Percentiles rank a stretch among this genome's conserved stretches.
Evolutionary conservation across 2,797 vertebrate genomes (phyloP).

Genomic region (Erpetoichthys calabaricus): DNA sequence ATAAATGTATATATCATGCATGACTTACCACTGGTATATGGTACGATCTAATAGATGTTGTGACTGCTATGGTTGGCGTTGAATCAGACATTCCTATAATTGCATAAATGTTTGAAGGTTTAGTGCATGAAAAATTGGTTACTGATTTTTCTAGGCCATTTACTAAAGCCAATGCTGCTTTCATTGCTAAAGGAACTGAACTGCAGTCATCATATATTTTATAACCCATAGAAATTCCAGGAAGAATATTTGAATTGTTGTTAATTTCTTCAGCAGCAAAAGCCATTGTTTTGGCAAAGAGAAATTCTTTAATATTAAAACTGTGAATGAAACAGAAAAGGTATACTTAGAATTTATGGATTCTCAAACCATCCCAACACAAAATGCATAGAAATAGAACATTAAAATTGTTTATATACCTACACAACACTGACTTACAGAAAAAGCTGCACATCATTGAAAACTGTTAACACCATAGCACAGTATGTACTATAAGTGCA

Average conservation of each 20-base stretch:
- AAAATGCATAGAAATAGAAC: neutral
- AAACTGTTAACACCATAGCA: too few relatives aligned
- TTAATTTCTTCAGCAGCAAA: constrained; percentile 10
- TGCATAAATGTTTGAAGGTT: constrained; percentile 4
- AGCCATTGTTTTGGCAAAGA: constrained; percentile 7
- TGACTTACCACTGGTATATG: constrained; percentile 2
- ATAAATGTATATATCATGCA: neutral
- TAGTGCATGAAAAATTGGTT: neutral
- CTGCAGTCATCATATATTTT: constrained; percentile 6
- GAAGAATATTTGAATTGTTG: constrained; percentile 7
- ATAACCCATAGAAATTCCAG: constrained; percentile 6
- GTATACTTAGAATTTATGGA: too few relatives aligned
- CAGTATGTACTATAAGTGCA: too few relatives aligned
- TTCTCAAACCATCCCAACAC: too few relatives aligned
- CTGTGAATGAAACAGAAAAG: neutral
- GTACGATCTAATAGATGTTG: constrained; percentile 2
- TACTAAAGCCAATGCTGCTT: constrained; percentile 2
- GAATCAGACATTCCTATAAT: constrained; percentile 6
- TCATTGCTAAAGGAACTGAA: constrained; percentile 2
- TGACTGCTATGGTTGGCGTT: constrained; percentile 2
- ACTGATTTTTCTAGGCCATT: constrained; percentile 1
- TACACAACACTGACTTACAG: too few relatives aligned
- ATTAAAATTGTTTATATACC: too few relatives aligned
- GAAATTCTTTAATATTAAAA: constrained; percentile 9
- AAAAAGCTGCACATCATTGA: too few relatives aligned